These are phyloP conservation scores for Metacarcinus magister DNA, from an alignment of 2,888 invertebrate genomes.

Conservation along the genomic window DNA sequence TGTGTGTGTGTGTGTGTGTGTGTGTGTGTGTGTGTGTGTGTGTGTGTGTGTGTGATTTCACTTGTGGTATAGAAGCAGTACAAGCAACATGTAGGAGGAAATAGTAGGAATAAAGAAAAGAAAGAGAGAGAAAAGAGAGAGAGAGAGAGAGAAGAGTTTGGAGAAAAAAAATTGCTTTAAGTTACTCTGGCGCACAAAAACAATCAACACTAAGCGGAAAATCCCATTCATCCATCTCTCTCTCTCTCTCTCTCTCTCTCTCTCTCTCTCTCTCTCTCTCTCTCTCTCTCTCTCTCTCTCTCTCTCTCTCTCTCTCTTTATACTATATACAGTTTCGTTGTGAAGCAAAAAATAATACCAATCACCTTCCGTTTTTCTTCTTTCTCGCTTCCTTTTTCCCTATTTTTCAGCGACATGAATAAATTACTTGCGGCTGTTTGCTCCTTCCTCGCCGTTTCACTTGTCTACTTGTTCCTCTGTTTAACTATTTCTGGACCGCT, in stretches of 20 bases:
- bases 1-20: too few relatives aligned
- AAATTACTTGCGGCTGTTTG: neutral
- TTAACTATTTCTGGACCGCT: neutral
- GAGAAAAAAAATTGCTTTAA: conserved; percentile 1
- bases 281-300: conserved; percentile 26
- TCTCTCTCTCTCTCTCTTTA: neutral
- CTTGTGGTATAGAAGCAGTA: too few relatives aligned
- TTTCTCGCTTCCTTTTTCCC: neutral
- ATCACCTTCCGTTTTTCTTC: neutral
- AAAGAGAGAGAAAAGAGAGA: neutral
- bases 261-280: conserved; percentile 22
- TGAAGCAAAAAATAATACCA: neutral
- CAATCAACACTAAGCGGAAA: neutral
- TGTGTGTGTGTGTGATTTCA: too few relatives aligned
- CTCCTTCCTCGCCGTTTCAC: neutral
- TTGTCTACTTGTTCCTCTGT: neutral
- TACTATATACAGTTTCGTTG: neutral
- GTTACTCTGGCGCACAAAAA: conserved; percentile 26
- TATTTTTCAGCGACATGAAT: neutral
- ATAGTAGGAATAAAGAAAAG: too few relatives aligned
- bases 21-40: too few relatives aligned
- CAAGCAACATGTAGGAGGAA: too few relatives aligned
- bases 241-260: conserved; percentile 19
- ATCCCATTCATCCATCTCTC: neutral
- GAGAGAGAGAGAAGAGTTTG: neutral